phyloP scores from a whole-genome alignment of 2,113 vertebrate species.

The Elanus axillaris region DNA sequence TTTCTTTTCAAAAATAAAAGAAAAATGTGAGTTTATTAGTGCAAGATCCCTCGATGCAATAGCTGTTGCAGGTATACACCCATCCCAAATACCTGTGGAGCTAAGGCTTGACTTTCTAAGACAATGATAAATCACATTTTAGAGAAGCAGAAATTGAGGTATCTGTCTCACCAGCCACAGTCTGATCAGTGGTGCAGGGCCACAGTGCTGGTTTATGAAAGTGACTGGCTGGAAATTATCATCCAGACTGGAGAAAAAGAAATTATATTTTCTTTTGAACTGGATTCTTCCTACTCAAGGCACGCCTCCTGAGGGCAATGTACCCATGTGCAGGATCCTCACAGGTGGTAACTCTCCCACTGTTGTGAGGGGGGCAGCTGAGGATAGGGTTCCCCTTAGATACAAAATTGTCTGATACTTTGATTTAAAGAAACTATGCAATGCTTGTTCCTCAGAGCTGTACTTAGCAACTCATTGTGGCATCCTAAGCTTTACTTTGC shows the following conservation, averaged over 20 bases:
- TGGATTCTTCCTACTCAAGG: not conserved
- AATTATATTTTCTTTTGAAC: not conserved
- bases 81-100: not conserved
- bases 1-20: constrained; percentile 32
- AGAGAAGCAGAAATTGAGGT: not conserved
- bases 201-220: not conserved
- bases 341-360: not conserved
- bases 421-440: not conserved
- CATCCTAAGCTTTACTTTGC: not conserved
- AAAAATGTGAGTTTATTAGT: not conserved
- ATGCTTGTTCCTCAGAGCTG: not conserved
- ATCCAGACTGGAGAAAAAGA: not conserved
- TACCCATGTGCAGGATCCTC: rapidly evolving
- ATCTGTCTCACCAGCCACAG: not conserved
- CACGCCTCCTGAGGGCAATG: not conserved
- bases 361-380: not conserved
- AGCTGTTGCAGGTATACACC: not conserved
- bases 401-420: rapidly evolving
- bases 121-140: not conserved
- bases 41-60: not conserved
- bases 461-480: not conserved
- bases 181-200: not conserved
- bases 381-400: not conserved
- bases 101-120: not conserved
- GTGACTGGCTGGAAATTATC: not conserved